These are phyloP conservation scores for Labeo catla DNA, from an alignment of 2,113 vertebrate species.

Conservation along the genomic window DNA sequence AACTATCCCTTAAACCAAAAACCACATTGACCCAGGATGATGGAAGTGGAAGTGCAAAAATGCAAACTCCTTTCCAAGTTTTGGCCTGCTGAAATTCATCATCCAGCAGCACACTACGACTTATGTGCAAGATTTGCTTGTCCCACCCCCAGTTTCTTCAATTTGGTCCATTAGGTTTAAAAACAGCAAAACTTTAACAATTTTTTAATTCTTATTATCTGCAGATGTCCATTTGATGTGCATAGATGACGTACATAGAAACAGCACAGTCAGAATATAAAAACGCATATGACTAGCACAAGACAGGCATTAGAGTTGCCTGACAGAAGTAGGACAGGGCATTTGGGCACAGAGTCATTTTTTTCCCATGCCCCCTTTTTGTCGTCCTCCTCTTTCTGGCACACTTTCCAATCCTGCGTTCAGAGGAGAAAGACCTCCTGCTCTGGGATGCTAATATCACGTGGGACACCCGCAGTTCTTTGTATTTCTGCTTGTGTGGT, in stretches of 20 bases:
- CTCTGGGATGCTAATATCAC: constrained; percentile 9
- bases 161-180: neutral
- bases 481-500: constrained; percentile 9
- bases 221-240: neutral
- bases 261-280: neutral
- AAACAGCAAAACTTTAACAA: neutral
- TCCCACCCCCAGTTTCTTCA: neutral
- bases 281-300: neutral
- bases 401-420: constrained; percentile 4
- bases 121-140: neutral
- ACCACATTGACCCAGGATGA: neutral
- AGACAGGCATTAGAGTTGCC: neutral
- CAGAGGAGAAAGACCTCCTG: constrained; percentile 16
- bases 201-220: neutral
- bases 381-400: constrained; percentile 30
- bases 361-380: constrained; percentile 33
- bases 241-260: neutral
- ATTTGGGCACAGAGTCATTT: constrained; percentile 29
- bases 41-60: neutral
- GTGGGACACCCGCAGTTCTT: neutral
- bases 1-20: neutral
- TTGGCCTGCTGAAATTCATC: neutral
- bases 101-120: neutral
- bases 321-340: constrained; percentile 39
- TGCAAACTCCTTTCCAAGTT: neutral